Base-by-base conservation (phyloP, 2,797 vertebrate species). In the Cyclura pinguis region DNA sequence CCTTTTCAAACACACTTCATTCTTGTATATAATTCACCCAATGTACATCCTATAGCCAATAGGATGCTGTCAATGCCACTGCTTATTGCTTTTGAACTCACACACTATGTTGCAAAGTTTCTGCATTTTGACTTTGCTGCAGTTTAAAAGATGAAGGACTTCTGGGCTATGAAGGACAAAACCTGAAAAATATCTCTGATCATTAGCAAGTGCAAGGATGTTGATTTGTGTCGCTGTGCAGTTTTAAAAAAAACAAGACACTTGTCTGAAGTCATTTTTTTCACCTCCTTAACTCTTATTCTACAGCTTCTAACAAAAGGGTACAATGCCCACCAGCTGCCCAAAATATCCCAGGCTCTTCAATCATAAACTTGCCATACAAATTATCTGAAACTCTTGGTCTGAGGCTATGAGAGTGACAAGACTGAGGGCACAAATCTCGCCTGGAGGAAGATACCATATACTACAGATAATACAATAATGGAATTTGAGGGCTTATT, bases 301-400 rank as follows among this genome's bases (percentile, higher is more conserved):
- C 78, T 80, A 90, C 93, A 92, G 78, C 77, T 91, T 89, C 78
- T 90, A 93, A 90, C 35, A 27, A 94, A 94, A 92, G 91, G 80
- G 59, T 88, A 89, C 42, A 91, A 86, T 76, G 92, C 50, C 90
- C 92, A 86, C 78, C 91, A 94, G 91, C 67, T 95, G 86, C 80
- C 88, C 85, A 93, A 94, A 95, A 96, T 89, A 96, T 76, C 87
- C 86, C 55, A 89, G 80, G 88, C 82, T 92, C 94, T 96, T 95
- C 92, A 92, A 89, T 94, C 90, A 94, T 9, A 92, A 95, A 95
- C 94, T 89, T 84, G 84, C 72, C 93, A 90, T 85, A 91, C 88
- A 92, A 90, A 94, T 94, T 93, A 95, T 29, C 86, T 89, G 91
- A 92, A 91, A 38, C 84, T 22, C 22, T 64, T 86, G 93, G 87